Evolutionary conservation across 2,113 vertebrate genomes (phyloP).

Genomic region (Silurus meridionalis): DNA sequence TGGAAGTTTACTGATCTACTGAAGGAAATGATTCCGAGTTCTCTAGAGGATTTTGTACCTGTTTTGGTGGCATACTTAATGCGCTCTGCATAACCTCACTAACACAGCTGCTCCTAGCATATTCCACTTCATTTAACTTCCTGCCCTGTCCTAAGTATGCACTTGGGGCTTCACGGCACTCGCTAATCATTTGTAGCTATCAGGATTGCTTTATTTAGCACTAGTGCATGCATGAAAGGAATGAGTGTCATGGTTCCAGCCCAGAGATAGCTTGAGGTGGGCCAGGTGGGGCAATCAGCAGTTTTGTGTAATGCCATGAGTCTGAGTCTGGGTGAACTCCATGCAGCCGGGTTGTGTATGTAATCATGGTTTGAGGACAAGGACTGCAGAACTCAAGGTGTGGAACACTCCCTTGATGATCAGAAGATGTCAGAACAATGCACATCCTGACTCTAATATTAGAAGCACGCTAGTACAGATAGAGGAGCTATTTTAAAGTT

Average conservation of each 20-base stretch:
- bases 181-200: slow-evolving; percentile 31
- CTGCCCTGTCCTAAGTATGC: slow-evolving; percentile 18
- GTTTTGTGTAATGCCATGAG: slow-evolving; percentile 6
- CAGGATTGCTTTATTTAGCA: slow-evolving; percentile 10
- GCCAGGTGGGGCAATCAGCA: background rate
- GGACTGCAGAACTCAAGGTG: slow-evolving; percentile 1
- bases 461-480: slow-evolving; percentile 36
- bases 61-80: background rate
- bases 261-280: slow-evolving; percentile 18
- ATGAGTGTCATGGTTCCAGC: slow-evolving; percentile 9
- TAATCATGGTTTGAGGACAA: slow-evolving; percentile 34
- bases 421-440: slow-evolving; percentile 43
- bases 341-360: slow-evolving; percentile 16
- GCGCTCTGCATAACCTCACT: background rate
- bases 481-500: background rate
- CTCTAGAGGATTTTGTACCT: background rate
- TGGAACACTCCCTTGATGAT: slow-evolving; percentile 42
- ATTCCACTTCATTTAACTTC: background rate
- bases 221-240: slow-evolving; percentile 27
- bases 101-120: slow-evolving; percentile 6
- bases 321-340: background rate
- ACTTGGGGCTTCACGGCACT: slow-evolving; percentile 6
- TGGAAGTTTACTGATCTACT: background rate
- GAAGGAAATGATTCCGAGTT: background rate
- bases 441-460: slow-evolving; percentile 36